Conservation (phyloP, 2,113 vertebrate species). For the human (Homo sapiens) region DNA sequence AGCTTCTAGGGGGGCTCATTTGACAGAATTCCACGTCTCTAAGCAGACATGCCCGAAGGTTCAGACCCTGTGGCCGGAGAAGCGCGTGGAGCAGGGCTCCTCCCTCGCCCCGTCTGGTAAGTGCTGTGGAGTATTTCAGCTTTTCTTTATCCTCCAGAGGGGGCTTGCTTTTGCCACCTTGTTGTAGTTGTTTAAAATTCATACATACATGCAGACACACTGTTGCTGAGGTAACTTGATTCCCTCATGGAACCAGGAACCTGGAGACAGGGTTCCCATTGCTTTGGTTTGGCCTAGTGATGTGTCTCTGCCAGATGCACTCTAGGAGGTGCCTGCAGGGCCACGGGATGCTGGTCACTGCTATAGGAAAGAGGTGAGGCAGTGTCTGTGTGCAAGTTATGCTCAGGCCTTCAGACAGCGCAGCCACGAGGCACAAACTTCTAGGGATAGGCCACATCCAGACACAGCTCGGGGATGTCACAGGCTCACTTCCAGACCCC, state of each 20-base stretch:
- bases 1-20: neutral
- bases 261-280: too few species aligned
- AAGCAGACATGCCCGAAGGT: neutral
- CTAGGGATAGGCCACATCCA: neutral
- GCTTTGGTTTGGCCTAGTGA: neutral
- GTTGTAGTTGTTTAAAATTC: too few species aligned
- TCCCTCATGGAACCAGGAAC: too few species aligned
- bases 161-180: too few species aligned
- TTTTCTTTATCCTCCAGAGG: too few species aligned
- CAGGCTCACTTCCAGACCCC: too few species aligned
- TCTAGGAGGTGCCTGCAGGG: neutral
- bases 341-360: neutral
- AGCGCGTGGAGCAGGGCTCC: too few species aligned
- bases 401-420: neutral
- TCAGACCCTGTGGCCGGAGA: neutral
- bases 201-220: neutral
- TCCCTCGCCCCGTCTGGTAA: too few species aligned
- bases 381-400: neutral
- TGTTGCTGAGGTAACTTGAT: neutral
- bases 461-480: neutral
- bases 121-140: too few species aligned
- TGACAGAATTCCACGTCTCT: neutral
- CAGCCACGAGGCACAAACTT: neutral
- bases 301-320: neutral
- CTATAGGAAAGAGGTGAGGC: neutral